These are phyloP conservation scores for Drosophila hamatofila DNA, from an alignment of 2,888 invertebrate genomes.

Conservation along the genomic window DNA sequence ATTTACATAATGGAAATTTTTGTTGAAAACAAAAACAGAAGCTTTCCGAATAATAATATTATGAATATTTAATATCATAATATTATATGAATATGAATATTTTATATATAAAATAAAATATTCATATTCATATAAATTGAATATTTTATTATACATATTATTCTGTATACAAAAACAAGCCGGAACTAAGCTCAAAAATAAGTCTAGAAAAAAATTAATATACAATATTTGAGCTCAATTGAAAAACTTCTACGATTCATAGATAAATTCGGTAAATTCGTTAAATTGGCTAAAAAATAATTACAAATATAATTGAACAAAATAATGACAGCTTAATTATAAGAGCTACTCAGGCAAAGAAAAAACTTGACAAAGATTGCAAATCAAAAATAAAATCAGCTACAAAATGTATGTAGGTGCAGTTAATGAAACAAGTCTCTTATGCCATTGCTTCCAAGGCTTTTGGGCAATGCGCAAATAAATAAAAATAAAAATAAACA, in stretches of 20 bases:
- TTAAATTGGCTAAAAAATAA: slow-evolving; percentile 2
- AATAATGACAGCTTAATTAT: neutral
- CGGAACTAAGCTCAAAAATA: neutral
- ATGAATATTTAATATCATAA: neutral
- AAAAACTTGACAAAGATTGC: slow-evolving; percentile 13
- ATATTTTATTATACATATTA: neutral
- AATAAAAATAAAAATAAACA: slow-evolving; percentile 14
- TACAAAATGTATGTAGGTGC: slow-evolving; percentile 38
- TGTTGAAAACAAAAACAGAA: neutral
- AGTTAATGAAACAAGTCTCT: slow-evolving; percentile 60
- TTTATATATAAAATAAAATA: no score
- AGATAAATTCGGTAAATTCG: neutral
- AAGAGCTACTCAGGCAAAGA: neutral
- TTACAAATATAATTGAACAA: neutral
- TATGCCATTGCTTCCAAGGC: slow-evolving; percentile 45
- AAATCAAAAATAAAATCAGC: slow-evolving; percentile 12
- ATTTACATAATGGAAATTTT: neutral
- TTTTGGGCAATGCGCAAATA: slow-evolving; percentile 32
- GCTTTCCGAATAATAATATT: neutral
- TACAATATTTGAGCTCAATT: neutral
- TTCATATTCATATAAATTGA: neutral
- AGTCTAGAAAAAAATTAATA: neutral
- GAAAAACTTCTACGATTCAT: neutral
- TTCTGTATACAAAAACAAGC: neutral
- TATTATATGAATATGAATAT: no score